These are phyloP conservation scores for Aradophagus sp. DNA, from an alignment of 1,140 invertebrate genomes.

Conservation along the genomic window DNA sequence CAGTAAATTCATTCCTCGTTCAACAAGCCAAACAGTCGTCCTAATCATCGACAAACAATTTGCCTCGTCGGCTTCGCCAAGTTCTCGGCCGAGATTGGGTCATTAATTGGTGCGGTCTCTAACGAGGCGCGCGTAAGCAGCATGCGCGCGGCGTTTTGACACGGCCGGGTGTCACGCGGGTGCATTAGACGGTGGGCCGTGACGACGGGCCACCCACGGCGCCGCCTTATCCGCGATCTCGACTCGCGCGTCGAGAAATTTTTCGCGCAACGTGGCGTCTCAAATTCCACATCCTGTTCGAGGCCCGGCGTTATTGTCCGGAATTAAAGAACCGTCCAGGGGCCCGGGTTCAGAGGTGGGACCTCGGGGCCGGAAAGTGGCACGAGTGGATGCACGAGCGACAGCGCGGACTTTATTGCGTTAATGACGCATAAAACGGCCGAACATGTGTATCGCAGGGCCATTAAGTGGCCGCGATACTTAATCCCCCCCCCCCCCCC, in stretches of 20 bases:
- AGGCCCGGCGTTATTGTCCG: constrained; percentile 42
- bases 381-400: constrained; percentile 22
- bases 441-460: constrained; percentile 32
- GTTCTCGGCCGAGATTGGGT: no score
- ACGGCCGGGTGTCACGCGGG: constrained; percentile 11
- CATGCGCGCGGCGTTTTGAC: constrained; percentile 25
- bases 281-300: constrained; percentile 72
- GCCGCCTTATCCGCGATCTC: constrained; percentile 70
- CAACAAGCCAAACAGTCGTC: no score
- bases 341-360: constrained; percentile 25
- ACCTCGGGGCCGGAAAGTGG: constrained; percentile 19
- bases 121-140: constrained; percentile 4
- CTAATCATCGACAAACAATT: no score
- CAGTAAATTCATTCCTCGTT: no score
- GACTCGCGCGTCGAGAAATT: constrained; percentile 5
- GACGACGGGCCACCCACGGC: constrained; percentile 68
- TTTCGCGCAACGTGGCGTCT: constrained; percentile 63
- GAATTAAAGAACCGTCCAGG: constrained; percentile 48
- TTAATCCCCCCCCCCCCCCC: constrained; percentile 32
- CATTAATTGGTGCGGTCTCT: constrained; percentile 7
- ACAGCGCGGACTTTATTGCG: constrained; percentile 31
- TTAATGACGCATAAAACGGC: constrained; percentile 46
- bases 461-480: constrained; percentile 10
- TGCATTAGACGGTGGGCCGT: constrained; percentile 36
- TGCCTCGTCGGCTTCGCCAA: no score